Evolutionary conservation across 2,797 vertebrate species (phyloP).

Genomic region (Avahi laniger): DNA sequence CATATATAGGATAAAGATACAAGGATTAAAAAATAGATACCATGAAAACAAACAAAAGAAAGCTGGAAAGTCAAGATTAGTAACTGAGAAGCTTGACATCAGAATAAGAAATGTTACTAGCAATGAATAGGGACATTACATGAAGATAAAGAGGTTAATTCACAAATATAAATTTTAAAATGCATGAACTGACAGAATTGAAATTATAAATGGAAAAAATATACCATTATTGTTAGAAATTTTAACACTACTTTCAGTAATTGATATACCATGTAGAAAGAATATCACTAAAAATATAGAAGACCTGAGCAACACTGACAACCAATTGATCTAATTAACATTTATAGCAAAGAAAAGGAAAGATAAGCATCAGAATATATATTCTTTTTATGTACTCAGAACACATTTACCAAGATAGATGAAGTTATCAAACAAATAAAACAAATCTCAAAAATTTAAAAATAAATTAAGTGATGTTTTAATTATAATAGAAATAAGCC

Average conservation of each 20-base stretch:
- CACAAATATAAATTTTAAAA: neutral
- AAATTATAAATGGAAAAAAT: neutral
- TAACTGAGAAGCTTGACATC: neutral
- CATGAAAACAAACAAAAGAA: neutral
- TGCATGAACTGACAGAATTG: neutral
- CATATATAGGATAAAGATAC: neutral
- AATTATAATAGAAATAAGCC: neutral
- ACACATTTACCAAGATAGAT: neutral
- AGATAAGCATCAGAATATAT: neutral
- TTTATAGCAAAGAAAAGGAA: neutral
- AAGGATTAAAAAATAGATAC: neutral
- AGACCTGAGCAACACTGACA: neutral
- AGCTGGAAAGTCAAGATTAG: neutral
- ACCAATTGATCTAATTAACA: neutral
- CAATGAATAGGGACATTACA: neutral
- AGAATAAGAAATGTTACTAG: neutral
- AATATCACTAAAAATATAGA: neutral
- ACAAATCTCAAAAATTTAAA: neutral
- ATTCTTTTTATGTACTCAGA: neutral
- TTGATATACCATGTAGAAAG: neutral
- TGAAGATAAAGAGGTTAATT: neutral
- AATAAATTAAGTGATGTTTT: neutral
- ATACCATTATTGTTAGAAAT: neutral
- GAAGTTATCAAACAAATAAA: neutral
- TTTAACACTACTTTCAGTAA: neutral